Conservation (phyloP, 2,113 vertebrate genomes). For the Calidris pugnax region DNA sequence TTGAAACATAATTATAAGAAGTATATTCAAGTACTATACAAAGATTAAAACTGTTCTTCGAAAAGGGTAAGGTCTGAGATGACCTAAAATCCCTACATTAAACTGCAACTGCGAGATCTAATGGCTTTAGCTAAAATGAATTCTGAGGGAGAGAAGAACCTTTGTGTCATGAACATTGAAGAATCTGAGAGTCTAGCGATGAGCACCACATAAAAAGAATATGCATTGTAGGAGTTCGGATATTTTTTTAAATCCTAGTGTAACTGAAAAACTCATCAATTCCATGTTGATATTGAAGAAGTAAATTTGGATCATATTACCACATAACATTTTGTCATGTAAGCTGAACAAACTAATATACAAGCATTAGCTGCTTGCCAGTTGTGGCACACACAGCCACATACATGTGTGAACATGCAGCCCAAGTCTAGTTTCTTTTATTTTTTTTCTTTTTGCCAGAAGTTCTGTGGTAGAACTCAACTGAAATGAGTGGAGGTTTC, state of each 20-base stretch:
- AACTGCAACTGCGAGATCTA: constrained; percentile 26
- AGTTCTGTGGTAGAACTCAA: not conserved
- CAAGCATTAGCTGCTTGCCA: not conserved
- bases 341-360: not conserved
- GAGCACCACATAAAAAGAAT: not conserved
- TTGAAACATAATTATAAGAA: constrained; percentile 56
- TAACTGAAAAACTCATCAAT: not conserved
- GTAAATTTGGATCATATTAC: not conserved
- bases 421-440: not conserved
- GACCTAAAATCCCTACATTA: constrained; percentile 53
- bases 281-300: not conserved
- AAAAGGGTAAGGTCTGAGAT: constrained; percentile 43
- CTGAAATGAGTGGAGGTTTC: not conserved
- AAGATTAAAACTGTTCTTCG: constrained; percentile 57
- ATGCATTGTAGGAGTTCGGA: not conserved
- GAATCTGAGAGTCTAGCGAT: not conserved
- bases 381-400: not conserved
- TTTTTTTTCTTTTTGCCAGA: not conserved
- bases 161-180: not conserved
- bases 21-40: constrained; percentile 26
- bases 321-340: not conserved
- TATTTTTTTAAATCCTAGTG: not conserved
- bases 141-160: constrained; percentile 15
- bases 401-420: not conserved
- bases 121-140: constrained; percentile 45